Conservation (phyloP, 2,113 vertebrate genomes). For the Daphoenositta chrysoptera region DNA sequence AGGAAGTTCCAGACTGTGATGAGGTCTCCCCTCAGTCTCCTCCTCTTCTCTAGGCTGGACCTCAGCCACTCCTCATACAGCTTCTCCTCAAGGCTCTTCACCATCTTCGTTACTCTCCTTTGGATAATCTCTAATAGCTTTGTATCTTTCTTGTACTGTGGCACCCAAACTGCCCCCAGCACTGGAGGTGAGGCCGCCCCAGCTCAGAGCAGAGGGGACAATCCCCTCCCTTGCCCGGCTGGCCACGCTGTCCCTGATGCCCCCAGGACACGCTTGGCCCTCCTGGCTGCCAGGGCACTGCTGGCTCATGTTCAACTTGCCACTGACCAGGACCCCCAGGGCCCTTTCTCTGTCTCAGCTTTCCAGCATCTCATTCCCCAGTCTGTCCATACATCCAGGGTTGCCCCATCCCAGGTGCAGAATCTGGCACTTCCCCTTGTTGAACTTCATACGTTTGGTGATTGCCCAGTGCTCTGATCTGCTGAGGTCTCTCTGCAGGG, state of each 20-base stretch:
- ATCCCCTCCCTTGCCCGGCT: rapidly evolving
- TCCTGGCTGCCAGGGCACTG: not conserved
- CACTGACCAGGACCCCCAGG: rapidly evolving
- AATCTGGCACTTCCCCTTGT: not conserved
- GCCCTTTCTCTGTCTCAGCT: rapidly evolving
- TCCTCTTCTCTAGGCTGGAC: not conserved
- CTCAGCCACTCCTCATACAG: not conserved
- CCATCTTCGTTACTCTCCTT: not conserved
- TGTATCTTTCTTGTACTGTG: not conserved
- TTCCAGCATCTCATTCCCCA: too few species aligned
- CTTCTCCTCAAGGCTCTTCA: not conserved
- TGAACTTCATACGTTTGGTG: not conserved
- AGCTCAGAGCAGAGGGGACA: not conserved
- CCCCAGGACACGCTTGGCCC: rapidly evolving
- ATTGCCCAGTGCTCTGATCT: not conserved
- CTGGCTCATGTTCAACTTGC: not conserved
- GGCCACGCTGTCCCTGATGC: rapidly evolving
- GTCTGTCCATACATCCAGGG: not conserved
- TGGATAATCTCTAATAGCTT: not conserved
- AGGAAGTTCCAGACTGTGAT: not conserved
- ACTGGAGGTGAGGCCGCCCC: rapidly evolving
- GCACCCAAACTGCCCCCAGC: not conserved
- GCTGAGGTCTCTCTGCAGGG: not conserved
- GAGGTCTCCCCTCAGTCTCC: not conserved
- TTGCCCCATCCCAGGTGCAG: not conserved